Evolutionary conservation across 1,140 invertebrate genomes (phyloP).

Genomic region (Drosophila prosaltans): DNA sequence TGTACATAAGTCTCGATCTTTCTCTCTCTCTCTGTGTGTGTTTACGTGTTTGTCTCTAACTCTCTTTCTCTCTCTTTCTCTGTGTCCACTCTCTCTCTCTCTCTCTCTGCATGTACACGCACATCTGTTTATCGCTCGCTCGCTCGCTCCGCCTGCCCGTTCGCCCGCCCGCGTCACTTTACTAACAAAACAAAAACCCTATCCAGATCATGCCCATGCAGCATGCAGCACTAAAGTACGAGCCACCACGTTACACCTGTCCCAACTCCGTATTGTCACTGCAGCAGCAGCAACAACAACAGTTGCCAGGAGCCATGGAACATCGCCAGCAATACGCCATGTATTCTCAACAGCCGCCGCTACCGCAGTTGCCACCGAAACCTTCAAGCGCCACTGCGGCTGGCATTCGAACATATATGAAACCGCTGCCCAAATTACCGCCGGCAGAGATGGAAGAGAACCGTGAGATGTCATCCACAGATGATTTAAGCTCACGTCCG

Average conservation of each 20-base stretch:
- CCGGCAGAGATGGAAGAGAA: constrained; percentile 82
- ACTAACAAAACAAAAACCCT: constrained; percentile 36
- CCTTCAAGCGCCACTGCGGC: constrained; percentile 38
- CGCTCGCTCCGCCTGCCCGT: constrained; percentile 30
- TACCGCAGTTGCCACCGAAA: constrained; percentile 64
- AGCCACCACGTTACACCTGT: constrained; percentile 84
- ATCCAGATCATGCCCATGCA: constrained; percentile 80
- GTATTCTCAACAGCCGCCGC: constrained; percentile 76
- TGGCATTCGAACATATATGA: constrained; percentile 78
- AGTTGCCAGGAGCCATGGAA: constrained; percentile 82
- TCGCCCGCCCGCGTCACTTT: constrained; percentile 27
- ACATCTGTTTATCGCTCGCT: constrained; percentile 33
- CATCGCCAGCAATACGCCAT: constrained; percentile 84
- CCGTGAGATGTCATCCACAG: constrained; percentile 87
- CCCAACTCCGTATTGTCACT: constrained; percentile 84
- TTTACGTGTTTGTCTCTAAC: constrained; percentile 16
- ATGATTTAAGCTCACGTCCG: constrained; percentile 91
- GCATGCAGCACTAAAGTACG: constrained; percentile 82
- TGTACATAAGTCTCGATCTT: not conserved
- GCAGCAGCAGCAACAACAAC: constrained; percentile 77
- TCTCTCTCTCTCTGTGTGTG: not conserved
- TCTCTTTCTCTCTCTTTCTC: constrained; percentile 42
- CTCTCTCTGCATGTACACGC: constrained; percentile 55
- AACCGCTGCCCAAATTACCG: constrained; percentile 85
- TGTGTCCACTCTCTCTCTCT: constrained; percentile 53